Evolutionary conservation across 2,888 invertebrate species (phyloP).

Genomic region (Drosophila borealis): DNA sequence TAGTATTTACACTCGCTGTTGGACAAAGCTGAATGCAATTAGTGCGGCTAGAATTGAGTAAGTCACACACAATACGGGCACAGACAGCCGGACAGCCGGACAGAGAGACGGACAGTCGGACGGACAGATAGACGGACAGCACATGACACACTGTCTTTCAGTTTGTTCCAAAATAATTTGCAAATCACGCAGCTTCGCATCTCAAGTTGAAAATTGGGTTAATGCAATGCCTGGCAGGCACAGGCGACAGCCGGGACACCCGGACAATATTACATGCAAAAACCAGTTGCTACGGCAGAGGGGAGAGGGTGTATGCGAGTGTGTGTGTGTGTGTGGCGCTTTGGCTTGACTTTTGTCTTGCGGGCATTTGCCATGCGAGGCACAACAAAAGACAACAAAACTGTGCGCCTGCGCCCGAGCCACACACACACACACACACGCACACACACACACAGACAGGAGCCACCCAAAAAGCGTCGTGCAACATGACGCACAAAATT

Average conservation of each 20-base stretch:
- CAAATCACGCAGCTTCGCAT: slow-evolving; percentile 80
- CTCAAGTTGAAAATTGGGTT: slow-evolving; percentile 79
- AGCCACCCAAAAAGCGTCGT: slow-evolving; percentile 41
- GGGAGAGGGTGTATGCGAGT: neutral
- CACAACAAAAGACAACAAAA: slow-evolving; percentile 77
- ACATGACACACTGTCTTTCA: slow-evolving; percentile 48
- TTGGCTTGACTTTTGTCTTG: slow-evolving; percentile 65
- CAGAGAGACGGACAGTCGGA: slow-evolving; percentile 9
- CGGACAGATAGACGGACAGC: slow-evolving; percentile 7
- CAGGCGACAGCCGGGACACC: slow-evolving; percentile 36
- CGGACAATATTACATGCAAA: slow-evolving; percentile 65
- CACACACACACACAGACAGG: slow-evolving; percentile 58
- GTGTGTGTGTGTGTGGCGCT: neutral
- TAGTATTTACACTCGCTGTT: slow-evolving; percentile 19
- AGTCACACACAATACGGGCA: slow-evolving; percentile 39
- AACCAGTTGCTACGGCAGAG: slow-evolving; percentile 55
- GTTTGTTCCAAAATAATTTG: slow-evolving; percentile 63
- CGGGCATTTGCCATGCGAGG: slow-evolving; percentile 18
- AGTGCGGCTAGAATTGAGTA: slow-evolving; percentile 54
- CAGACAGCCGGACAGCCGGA: slow-evolving; percentile 14
- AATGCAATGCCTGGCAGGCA: slow-evolving; percentile 70
- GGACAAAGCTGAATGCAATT: slow-evolving; percentile 51
- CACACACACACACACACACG: slow-evolving; percentile 58
- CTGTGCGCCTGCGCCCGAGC: slow-evolving; percentile 54
- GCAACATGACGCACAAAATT: slow-evolving; percentile 77